Conservation (phyloP, 2,113 vertebrate species). For the Uropsilus gracilis region DNA sequence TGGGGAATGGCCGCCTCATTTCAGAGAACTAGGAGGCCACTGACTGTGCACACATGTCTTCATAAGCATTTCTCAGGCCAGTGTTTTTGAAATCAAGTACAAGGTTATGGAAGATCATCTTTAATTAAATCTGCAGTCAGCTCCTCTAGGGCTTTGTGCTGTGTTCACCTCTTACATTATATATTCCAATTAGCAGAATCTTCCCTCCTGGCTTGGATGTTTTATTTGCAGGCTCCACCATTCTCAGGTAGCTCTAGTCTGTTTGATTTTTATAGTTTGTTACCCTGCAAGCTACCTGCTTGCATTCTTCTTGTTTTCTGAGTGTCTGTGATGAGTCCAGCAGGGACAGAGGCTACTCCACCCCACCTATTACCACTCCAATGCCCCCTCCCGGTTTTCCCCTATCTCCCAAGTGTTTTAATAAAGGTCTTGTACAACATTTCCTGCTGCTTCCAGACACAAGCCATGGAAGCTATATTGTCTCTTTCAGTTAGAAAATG, state of each 20-base stretch:
- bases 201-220: constrained; percentile 31
- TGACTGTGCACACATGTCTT: neutral
- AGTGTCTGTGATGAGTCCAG: neutral
- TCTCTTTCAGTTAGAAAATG: neutral
- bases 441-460: neutral
- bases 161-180: constrained; percentile 30
- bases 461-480: neutral
- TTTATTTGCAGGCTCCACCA: constrained; percentile 3
- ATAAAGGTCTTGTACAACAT: neutral
- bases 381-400: neutral
- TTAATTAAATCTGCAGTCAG: constrained; percentile 51
- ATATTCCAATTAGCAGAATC: constrained; percentile 24
- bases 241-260: neutral
- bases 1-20: neutral
- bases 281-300: neutral
- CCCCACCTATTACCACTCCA: fast-evolving
- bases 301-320: neutral
- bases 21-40: neutral
- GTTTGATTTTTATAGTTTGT: constrained; percentile 3
- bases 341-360: neutral
- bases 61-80: neutral
- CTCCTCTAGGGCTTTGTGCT: neutral
- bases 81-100: constrained; percentile 41
- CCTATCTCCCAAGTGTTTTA: neutral
- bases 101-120: constrained; percentile 44